phyloP scores from a whole-genome alignment of 2,888 invertebrate species.

The Nephrocerus scutellatus region DNA sequence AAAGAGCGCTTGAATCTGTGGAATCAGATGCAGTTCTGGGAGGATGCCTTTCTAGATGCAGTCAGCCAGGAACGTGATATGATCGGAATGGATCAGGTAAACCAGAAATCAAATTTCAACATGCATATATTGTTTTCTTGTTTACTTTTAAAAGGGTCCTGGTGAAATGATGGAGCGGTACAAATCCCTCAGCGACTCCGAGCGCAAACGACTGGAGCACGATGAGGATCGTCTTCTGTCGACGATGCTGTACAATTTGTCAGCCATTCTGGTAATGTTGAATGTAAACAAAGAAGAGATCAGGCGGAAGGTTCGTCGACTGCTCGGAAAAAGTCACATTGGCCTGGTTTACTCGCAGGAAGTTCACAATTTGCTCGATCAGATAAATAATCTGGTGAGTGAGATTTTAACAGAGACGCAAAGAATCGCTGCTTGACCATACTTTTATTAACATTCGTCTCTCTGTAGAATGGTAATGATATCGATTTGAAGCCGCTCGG shows the following conservation, averaged over 20 bases:
- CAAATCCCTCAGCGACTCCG: conserved; percentile 84
- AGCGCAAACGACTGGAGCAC: conserved; percentile 89
- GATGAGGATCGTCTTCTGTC: conserved; percentile 95
- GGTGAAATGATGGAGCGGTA: conserved; percentile 99
- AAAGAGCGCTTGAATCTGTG: conserved; percentile 71
- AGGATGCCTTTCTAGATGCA: conserved; percentile 96
- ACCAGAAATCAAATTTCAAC: conserved; percentile 3
- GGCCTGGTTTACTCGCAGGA: conserved; percentile 96
- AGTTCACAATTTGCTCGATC: conserved; percentile 92
- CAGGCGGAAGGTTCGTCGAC: conserved; percentile 76
- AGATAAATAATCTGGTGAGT: conserved; percentile 85
- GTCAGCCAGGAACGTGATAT: conserved; percentile 96
- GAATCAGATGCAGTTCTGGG: conserved; percentile 99
- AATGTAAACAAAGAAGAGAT: conserved; percentile 77
- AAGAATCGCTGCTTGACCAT: too few relatives aligned
- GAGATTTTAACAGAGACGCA: too few relatives aligned
- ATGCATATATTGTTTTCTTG: neutral
- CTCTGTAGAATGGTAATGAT: conserved; percentile 86
- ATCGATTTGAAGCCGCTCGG: conserved; percentile 94
- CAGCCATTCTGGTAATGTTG: conserved; percentile 91
- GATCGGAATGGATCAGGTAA: conserved; percentile 95
- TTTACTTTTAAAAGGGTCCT: conserved; percentile 57
- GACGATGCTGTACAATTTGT: conserved; percentile 92
- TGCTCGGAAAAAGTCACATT: conserved; percentile 97
- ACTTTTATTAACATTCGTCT: conserved; percentile 3